Base-by-base conservation (phyloP, 2,888 invertebrate species). In the Caenorhabditis zanzibari region DNA sequence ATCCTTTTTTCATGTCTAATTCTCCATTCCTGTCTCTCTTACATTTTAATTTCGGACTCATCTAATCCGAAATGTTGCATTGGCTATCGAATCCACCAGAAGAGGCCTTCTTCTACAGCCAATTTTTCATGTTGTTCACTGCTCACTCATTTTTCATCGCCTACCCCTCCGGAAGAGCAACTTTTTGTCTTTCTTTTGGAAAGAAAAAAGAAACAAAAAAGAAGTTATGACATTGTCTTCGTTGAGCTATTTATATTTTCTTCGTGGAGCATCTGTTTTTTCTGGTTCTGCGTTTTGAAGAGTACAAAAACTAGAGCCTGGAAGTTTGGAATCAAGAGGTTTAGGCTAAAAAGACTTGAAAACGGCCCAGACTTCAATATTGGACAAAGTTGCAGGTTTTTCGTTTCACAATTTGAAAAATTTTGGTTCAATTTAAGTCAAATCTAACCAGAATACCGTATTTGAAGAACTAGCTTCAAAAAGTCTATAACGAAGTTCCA, bases 111-210 rank as follows among this genome's bases (percentile, higher is more conserved):
- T 6, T 66, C 38, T 41, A 32, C 75, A 75, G 66, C 64, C 64
- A 56, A 66, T 75, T 66, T 66, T 75, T 75, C 75, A 75, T 75
- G 56, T 66, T 58, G 75, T 75, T 75, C 66, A 75, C 66, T 75
- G 75, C 75, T 75, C 52, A 16, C 47, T 66, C 64, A 58, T 75
- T 75, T 75, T 38, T 63, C 74, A 74, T 64, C 74, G 74, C 74
- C 68, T 38, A 7, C 38, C 35, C 59, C 16, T 54, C 61, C 52
- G 56, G 58, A 64, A 74, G 38, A 38, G 54, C 63, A 74, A 74
- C 63, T 74, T 74, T 63, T 74, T 74, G 47, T 72, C 58, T 73
- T 58, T 16, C 19, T 32, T 32, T 41, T 38, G 14, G 22, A 4
- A 49, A 52, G 24, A 35, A 19, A 19, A 14, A 19, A 32, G 24